phyloP scores from a whole-genome alignment of 2,888 invertebrate genomes.

The Troides aeacus region DNA sequence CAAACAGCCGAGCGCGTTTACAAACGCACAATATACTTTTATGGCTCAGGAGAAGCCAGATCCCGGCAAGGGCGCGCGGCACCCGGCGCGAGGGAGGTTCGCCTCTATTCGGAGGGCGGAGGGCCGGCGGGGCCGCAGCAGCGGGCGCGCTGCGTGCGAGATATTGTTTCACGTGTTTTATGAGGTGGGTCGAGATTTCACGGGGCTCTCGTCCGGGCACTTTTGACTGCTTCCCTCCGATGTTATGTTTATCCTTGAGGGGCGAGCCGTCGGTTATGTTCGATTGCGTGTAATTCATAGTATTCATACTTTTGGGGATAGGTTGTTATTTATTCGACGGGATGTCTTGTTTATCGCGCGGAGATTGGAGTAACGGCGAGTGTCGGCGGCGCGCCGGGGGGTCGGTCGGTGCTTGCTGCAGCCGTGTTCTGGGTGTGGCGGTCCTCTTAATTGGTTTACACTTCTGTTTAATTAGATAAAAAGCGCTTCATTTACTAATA shows the following conservation, averaged over 20 bases:
- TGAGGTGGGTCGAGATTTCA: constrained; percentile 76
- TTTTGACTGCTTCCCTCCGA: constrained; percentile 63
- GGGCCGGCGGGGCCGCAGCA: constrained; percentile 1
- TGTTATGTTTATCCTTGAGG: constrained; percentile 52
- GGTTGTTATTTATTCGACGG: constrained; percentile 49
- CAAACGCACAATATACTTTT: constrained; percentile 79
- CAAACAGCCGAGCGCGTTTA: constrained; percentile 74
- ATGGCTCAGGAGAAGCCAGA: constrained; percentile 71
- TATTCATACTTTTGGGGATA: constrained; percentile 49
- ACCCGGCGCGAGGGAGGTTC: too few relatives aligned
- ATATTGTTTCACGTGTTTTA: constrained; percentile 79
- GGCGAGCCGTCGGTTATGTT: constrained; percentile 46
- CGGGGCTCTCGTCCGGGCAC: constrained; percentile 60
- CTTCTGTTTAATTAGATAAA: too few relatives aligned
- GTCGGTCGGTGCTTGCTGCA: too few relatives aligned
- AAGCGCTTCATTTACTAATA: too few relatives aligned
- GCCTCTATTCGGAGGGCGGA: constrained; percentile 8
- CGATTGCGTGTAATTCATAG: constrained; percentile 56
- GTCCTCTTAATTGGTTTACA: too few relatives aligned
- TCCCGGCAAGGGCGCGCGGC: constrained; percentile 40
- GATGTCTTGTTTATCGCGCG: constrained; percentile 44
- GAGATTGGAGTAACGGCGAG: too few relatives aligned
- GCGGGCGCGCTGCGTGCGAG: constrained; percentile 45
- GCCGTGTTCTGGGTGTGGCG: too few relatives aligned
- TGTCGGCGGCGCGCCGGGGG: too few relatives aligned